Conservation (phyloP, 2,797 vertebrate genomes). For the Chiloscyllium punctatum region DNA sequence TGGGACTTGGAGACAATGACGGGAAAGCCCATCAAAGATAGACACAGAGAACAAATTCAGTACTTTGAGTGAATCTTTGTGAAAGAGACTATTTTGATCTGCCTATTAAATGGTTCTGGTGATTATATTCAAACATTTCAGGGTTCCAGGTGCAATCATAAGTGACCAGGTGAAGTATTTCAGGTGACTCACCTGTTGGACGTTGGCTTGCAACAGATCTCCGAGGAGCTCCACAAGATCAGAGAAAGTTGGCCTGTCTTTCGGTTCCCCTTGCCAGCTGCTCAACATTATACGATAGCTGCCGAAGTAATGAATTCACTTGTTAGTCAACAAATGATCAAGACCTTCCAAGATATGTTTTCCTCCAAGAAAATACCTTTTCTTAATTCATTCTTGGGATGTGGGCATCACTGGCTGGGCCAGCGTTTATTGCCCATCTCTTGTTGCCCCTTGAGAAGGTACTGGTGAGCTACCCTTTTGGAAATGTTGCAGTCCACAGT, state of each 20-base stretch:
- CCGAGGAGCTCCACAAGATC: constrained; percentile 87
- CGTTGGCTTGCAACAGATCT: constrained; percentile 83
- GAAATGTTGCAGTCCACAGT: no score
- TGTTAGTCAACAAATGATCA: background rate
- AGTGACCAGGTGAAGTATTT: background rate
- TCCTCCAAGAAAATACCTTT: no score
- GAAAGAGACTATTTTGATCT: no score
- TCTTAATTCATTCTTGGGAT: no score
- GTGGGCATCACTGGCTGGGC: no score
- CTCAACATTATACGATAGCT: constrained; percentile 95
- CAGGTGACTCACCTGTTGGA: constrained; percentile 63
- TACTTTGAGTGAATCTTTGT: background rate
- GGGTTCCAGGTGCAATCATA: no score
- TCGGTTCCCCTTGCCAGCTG: constrained; percentile 92
- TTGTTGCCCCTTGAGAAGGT: no score
- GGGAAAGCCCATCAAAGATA: background rate
- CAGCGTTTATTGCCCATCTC: no score
- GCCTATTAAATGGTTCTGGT: background rate
- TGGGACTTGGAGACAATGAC: no score
- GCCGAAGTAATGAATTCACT: constrained; percentile 45
- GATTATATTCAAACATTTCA: background rate
- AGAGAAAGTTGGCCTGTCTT: constrained; percentile 81
- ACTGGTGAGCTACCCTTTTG: no score
- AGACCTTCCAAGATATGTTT: no score
- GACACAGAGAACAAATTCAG: background rate